Evolutionary conservation across 2,888 invertebrate genomes (phyloP), one percentile per base, ranked within the genome.

Genomic region (Acrobasis repandana): DNA sequence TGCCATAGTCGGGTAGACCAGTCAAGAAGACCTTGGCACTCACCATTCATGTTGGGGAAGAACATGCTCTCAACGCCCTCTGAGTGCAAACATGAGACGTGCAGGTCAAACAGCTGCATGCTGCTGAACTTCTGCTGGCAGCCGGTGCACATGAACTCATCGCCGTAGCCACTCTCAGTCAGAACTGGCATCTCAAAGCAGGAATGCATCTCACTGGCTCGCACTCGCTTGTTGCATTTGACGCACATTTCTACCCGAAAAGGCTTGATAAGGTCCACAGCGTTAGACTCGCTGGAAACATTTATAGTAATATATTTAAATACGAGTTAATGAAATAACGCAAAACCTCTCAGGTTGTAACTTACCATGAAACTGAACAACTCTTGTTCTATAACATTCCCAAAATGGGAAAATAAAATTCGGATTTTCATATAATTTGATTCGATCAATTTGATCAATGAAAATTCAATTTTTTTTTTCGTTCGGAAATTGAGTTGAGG

Each of bases 41-140:
- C 69, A 82, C 83, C 79, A 48, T 63, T 58, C 33, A 63, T 56
- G 15, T 63, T 73, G 0, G 85, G 77, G 18, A 90, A 88, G 67
- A 83, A 85, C 69, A 83, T 70, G 18, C 74, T 81, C 46, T 84
- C 80, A 0, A 77, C 67, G 0, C 66, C 70, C 0, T 81, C 73
- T 0, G 71, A 66, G 58, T 90, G 90, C 1, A 67, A 28, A 0
- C 69, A 72, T 0, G 76, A 67, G 0, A 88, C 73, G 58, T 90
- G 90, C 0, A 71, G 47, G 43, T 85, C 79, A 59, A 83, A 90
- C 2, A 71, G 15, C 0, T 69, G 65, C 0, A 84, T 56, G 4
- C 66, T 77, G 0, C 43, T 20, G 46, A 80, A 86, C 0, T 67
- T 47, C 38, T 81, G 73, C 0, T 77, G 64, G 33, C 88, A 88